Conservation (phyloP, 92 coral and sea anemone genomes). For the Chrysogorgia sp. region DNA sequence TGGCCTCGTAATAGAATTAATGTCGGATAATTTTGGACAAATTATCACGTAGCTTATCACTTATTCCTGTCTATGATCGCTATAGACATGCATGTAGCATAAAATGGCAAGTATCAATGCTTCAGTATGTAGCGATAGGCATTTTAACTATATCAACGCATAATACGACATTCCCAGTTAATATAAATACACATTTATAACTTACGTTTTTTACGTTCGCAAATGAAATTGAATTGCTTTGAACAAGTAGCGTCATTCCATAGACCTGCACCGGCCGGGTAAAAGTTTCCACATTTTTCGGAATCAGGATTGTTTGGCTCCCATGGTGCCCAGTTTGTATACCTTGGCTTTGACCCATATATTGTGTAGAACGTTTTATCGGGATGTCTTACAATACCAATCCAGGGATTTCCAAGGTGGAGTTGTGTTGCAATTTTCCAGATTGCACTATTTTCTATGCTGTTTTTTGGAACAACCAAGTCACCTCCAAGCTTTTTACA, state of each 20-base stretch:
- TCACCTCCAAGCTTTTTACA: neutral
- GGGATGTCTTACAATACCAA: neutral
- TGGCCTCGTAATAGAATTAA: too few species aligned
- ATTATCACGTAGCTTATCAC: too few species aligned
- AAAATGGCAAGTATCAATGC: too few species aligned
- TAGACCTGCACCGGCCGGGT: too few species aligned
- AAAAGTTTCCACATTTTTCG: slow-evolving; percentile 9
- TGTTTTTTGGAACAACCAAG: slow-evolving; percentile 1
- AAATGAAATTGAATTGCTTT: neutral
- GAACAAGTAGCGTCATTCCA: slow-evolving; percentile 17
- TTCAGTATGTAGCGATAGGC: too few species aligned
- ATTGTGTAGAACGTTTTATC: neutral
- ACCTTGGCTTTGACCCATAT: neutral
- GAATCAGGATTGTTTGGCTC: neutral
- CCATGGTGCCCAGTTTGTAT: slow-evolving; percentile 9
- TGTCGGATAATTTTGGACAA: too few species aligned
- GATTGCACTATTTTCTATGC: neutral
- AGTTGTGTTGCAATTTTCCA: neutral
- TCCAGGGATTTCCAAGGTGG: neutral
- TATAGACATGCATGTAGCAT: too few species aligned
- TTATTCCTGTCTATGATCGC: too few species aligned
- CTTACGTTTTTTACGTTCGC: neutral
- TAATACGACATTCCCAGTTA: too few species aligned
- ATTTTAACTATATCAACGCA: too few species aligned
- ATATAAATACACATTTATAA: too few species aligned